phyloP scores from a whole-genome alignment of 2,888 invertebrate species.

The Rhimphoctona megacephalus region DNA sequence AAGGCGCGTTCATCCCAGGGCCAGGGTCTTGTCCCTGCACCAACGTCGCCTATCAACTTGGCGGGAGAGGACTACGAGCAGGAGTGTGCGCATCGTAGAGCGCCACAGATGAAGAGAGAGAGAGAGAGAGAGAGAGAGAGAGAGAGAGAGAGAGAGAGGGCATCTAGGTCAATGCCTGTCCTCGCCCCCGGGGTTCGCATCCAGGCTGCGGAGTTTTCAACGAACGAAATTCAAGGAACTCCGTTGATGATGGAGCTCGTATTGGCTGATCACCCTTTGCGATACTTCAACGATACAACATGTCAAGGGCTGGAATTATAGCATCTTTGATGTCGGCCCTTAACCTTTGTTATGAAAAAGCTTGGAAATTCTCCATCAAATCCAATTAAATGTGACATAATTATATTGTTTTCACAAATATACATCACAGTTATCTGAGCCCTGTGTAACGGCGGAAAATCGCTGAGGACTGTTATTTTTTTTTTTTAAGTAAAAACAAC shows the following conservation, averaged over 20 bases:
- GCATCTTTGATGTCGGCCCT: neutral
- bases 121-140: conserved; percentile 49
- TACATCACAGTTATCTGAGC: neutral
- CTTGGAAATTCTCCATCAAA: neutral
- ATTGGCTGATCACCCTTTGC: conserved; percentile 1
- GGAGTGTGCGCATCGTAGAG: conserved; percentile 61
- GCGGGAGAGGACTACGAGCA: conserved; percentile 57
- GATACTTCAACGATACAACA: neutral
- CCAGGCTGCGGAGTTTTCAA: conserved; percentile 72
- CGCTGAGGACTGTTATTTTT: neutral
- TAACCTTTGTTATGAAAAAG: neutral
- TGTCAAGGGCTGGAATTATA: neutral
- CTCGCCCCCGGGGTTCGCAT: conserved; percentile 77
- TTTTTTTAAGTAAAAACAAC: neutral
- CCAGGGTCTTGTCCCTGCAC: conserved; percentile 72
- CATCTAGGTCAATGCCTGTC: conserved; percentile 80
- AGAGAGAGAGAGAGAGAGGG: conserved; percentile 61
- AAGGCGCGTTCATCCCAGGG: conserved; percentile 69
- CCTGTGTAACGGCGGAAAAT: neutral
- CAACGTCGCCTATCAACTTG: conserved; percentile 48
- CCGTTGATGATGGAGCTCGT: neutral
- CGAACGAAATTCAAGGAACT: conserved; percentile 44
- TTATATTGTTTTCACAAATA: neutral
- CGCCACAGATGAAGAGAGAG: conserved; percentile 34
- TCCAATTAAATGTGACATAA: neutral